These are phyloP conservation scores for Chromoteleia sp. DNA, from an alignment of 2,888 invertebrate species.

Conservation along the genomic window DNA sequence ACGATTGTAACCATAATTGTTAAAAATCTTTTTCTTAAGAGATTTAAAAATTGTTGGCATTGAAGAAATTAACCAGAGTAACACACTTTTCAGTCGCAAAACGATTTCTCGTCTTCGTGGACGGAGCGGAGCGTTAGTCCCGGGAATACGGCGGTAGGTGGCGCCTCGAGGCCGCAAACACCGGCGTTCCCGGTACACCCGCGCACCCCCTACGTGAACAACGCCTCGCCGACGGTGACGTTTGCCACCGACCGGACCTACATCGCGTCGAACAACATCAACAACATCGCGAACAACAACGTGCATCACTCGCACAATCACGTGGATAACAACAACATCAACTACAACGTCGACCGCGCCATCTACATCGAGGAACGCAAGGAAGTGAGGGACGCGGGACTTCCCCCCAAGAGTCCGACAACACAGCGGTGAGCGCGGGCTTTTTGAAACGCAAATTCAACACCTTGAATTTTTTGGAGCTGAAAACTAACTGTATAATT, in stretches of 20 bases:
- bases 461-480: no score
- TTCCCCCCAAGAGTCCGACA: conserved; percentile 93
- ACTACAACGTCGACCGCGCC: conserved; percentile 78
- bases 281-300: conserved; percentile 75
- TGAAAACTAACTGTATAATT: no score
- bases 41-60: no score
- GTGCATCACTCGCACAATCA: conserved; percentile 66
- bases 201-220: conserved; percentile 93
- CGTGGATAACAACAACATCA: conserved; percentile 77
- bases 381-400: conserved; percentile 85
- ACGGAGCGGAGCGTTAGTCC: conserved; percentile 86
- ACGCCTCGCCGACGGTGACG: conserved; percentile 88
- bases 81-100: conserved; percentile 72
- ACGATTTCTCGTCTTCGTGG: conserved; percentile 89
- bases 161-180: conserved; percentile 91
- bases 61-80: background rate
- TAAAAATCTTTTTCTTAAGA: no score
- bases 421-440: conserved; percentile 87
- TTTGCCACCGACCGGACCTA: conserved; percentile 81
- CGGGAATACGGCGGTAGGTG: conserved; percentile 85
- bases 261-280: conserved; percentile 77
- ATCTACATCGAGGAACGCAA: conserved; percentile 82
- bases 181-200: conserved; percentile 97
- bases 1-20: no score
- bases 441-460: background rate